A percentile compares a stretch with the other conserved stretches of the same genome.
Conservation (phyloP, 1,140 invertebrate genomes). For the Harlomillsia oculata region DNA sequence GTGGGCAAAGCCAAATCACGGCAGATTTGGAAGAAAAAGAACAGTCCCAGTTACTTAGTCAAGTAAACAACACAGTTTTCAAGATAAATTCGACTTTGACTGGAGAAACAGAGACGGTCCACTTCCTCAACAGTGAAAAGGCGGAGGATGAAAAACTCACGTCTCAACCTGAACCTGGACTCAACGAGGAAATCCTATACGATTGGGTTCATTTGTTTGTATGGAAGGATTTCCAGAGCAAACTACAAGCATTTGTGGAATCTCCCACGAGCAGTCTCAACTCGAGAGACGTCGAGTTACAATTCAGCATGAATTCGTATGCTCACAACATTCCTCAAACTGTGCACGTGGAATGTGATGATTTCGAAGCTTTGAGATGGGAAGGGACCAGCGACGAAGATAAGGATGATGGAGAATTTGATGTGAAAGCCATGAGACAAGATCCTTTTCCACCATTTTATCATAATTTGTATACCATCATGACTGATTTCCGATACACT, state of each 20-base stretch:
- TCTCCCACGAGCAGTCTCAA: neutral
- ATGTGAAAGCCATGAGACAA: no score
- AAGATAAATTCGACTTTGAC: no score
- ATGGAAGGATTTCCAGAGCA: conserved; percentile 14
- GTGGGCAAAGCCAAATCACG: neutral
- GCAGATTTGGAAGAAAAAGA: neutral
- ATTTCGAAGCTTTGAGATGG: neutral
- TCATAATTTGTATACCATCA: conserved; percentile 7
- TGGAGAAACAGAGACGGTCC: no score
- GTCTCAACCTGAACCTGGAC: no score
- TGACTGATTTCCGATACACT: conserved; percentile 23
- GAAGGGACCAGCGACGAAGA: neutral
- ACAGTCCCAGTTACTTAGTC: no score
- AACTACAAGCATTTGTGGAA: conserved; percentile 9
- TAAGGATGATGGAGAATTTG: neutral
- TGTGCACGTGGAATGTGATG: conserved; percentile 1
- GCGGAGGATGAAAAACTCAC: no score
- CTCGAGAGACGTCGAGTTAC: conserved; percentile 16
- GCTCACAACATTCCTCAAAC: neutral
- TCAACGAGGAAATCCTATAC: no score
- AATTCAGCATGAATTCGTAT: conserved; percentile 28
- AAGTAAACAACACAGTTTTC: no score
- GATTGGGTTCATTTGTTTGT: conserved; percentile 17
- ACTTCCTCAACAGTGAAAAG: no score
- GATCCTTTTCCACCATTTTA: conserved; percentile 22